Evolutionary conservation across 2,888 invertebrate genomes (phyloP), one percentile per base, ranked within the genome.

Genomic region (Boloria selene): DNA sequence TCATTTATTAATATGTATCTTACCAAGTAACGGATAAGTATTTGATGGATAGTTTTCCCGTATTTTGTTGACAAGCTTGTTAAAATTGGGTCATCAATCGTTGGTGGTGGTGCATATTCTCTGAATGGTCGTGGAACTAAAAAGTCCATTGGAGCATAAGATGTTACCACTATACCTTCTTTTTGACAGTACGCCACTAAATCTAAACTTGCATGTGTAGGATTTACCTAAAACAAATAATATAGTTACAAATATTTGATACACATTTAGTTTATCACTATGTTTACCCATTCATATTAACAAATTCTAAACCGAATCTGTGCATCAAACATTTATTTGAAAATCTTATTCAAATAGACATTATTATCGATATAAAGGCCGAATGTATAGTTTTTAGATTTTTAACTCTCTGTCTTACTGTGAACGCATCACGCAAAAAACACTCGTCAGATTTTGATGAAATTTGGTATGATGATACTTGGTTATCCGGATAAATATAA

Each of bases 11-110:
- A 53, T 31, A 17, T 1, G 0, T 18, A 6, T n/a, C 62, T 86
- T 83, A 95, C 95, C 92, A 94, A 87, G 84, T 94, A 95, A 74
- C 95, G 90, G 18, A 95, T 80, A 4, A 94, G 89, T 42, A 95
- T 84, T 87, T 95, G 95, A 0, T 93, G 93, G 0, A 94, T 84
- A 0, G 88, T 93, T 86, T 95, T 95, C 0, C 88, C 87, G 72
- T 95, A 94, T 72, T 95, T 95, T 53, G 93, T 82, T 0, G 92
- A 94, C 17, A 95, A 93, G 52, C 84, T 84, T 1, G 86, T 77
- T 1, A 95, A 88, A 65, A 88, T 88, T 0, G 93, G 50, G 26
- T 76, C 17, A 74, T 62, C n/a, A n/a, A 60, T 38, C 5, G 4
- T 16, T 17, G 55, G 67, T 38, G 63, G 59, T 16, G 54, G 54